These are phyloP conservation scores for Hyperoplus lanceolatus DNA, from an alignment of 2,797 vertebrate genomes.

Conservation along the genomic window DNA sequence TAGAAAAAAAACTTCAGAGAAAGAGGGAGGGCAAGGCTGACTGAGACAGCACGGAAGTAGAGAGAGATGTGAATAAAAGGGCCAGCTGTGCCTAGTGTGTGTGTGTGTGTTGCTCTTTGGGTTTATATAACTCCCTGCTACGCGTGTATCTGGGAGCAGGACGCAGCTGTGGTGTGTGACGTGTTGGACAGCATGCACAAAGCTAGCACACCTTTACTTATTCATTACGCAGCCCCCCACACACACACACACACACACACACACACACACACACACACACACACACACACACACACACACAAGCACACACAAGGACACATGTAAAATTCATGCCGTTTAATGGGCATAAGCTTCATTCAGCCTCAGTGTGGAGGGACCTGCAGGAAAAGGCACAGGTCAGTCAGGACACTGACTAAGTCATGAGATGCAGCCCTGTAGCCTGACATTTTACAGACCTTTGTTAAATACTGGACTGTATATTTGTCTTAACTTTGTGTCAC, in stretches of 20 bases:
- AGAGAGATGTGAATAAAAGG: conserved; percentile 32
- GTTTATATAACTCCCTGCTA: conserved; percentile 60
- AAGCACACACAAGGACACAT: conserved; percentile 48
- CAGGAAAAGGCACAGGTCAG: conserved; percentile 33
- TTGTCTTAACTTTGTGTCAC: not conserved
- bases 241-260: conserved; percentile 46
- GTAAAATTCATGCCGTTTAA: conserved; percentile 67
- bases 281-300: conserved; percentile 45
- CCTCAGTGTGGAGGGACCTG: conserved; percentile 21
- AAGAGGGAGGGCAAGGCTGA: conserved; percentile 10
- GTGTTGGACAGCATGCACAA: conserved; percentile 44
- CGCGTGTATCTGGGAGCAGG: conserved; percentile 42
- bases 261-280: conserved; percentile 41
- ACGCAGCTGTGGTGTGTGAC: conserved; percentile 62
- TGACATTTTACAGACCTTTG: conserved; percentile 6
- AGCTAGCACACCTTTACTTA: conserved; percentile 63
- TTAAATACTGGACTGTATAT: conserved; percentile 4
- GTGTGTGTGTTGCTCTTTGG: conserved; percentile 28
- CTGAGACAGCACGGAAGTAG: conserved; percentile 10
- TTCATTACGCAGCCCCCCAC: conserved; percentile 58
- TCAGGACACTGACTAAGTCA: conserved; percentile 10
- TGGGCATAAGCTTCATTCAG: conserved; percentile 45
- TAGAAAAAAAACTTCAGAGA: conserved; percentile 24
- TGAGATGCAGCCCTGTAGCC: not conserved
- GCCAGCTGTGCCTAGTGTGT: conserved; percentile 57